Percentiles rank a stretch among this genome's conserved stretches.
Conservation (phyloP, 53 echinoderm and acorn worm species). For the Paracentrotus lividus region DNA sequence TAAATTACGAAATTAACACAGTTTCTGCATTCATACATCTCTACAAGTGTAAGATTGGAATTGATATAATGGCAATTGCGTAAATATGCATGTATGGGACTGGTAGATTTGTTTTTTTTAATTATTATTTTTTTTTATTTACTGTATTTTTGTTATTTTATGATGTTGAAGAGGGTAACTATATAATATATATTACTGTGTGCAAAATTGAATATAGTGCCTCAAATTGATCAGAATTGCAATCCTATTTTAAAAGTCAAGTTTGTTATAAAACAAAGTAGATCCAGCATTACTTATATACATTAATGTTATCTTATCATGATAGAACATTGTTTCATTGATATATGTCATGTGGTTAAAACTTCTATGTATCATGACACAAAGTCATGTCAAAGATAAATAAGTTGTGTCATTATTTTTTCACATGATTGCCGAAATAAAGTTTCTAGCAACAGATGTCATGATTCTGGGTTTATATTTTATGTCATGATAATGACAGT, state of each 20-base stretch:
- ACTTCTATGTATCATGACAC: no score
- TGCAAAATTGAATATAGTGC: neutral
- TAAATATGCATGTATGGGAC: conserved; percentile 25
- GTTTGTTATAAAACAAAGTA: neutral
- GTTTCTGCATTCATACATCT: no score
- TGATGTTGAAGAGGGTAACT: neutral
- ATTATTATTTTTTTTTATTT: neutral
- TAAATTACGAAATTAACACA: no score
- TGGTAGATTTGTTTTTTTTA: no score
- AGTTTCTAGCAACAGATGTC: neutral
- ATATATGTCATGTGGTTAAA: neutral
- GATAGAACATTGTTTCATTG: neutral
- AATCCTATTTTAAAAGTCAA: no score
- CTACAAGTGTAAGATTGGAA: neutral
- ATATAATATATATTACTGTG: no score
- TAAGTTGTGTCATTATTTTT: no score
- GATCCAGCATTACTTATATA: no score
- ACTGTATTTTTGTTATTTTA: neutral
- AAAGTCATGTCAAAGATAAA: no score
- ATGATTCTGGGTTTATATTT: neutral
- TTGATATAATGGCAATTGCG: neutral
- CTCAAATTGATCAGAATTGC: neutral
- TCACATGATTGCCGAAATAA: no score
- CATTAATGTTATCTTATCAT: neutral
- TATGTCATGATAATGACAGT: no score